Conservation (phyloP, 35 echinoderm and acorn worm genomes). For the Nesometra sesokonis region DNA sequence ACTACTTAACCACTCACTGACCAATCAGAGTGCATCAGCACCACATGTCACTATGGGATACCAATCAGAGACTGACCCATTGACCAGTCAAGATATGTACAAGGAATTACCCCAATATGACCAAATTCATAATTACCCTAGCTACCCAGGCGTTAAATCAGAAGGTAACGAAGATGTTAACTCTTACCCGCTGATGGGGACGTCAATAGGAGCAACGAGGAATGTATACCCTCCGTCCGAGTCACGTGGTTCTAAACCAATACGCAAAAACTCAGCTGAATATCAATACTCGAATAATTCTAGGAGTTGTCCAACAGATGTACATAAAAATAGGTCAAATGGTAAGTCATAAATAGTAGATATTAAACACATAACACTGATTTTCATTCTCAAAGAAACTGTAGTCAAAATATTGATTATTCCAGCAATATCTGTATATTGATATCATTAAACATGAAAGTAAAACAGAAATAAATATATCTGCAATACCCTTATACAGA, state of each 20-base stretch:
- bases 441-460: too few species aligned
- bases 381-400: too few species aligned
- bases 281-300: not conserved
- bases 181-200: not conserved
- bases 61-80: not conserved
- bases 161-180: not conserved
- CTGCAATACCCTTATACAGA: too few species aligned
- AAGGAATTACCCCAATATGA: not conserved
- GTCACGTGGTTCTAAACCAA: not conserved
- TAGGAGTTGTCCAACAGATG: not conserved
- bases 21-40: not conserved
- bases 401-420: too few species aligned
- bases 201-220: not conserved
- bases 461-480: too few species aligned
- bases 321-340: too few species aligned
- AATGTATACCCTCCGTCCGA: not conserved
- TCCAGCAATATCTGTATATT: too few species aligned
- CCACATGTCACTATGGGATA: not conserved
- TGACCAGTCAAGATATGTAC: not conserved
- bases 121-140: not conserved
- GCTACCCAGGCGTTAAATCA: not conserved
- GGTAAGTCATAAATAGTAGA: too few species aligned
- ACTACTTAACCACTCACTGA: not conserved
- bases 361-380: too few species aligned
- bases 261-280: not conserved